Conservation (phyloP, 2,797 vertebrate species). For the Chaetodon trifasciatus region DNA sequence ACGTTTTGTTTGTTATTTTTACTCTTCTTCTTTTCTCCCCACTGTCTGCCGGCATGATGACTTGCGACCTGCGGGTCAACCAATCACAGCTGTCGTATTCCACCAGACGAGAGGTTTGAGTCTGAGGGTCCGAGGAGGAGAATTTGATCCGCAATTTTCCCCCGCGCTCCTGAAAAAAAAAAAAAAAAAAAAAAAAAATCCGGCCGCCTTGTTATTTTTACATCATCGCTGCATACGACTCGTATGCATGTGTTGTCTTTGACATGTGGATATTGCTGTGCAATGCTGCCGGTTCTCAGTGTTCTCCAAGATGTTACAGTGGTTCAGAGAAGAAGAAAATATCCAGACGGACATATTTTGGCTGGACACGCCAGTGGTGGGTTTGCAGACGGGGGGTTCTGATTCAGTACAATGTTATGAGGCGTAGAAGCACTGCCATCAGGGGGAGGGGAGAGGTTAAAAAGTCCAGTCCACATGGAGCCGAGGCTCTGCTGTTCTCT, state of each 20-base stretch:
- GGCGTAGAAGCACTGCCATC: constrained; percentile 59
- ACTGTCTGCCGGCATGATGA: constrained; percentile 69
- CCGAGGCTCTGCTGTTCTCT: constrained; percentile 48
- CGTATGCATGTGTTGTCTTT: constrained; percentile 68
- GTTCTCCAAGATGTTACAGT: constrained; percentile 66
- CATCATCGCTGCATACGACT: constrained; percentile 63
- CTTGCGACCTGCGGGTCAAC: constrained; percentile 76
- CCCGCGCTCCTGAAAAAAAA: constrained; percentile 38
- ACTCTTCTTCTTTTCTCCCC: constrained; percentile 58
- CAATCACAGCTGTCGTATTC: constrained; percentile 74
- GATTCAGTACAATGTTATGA: constrained; percentile 72
- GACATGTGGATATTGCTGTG: constrained; percentile 76
- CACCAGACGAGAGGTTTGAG: constrained; percentile 60
- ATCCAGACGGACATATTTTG: constrained; percentile 62
- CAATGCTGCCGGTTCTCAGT: constrained; percentile 66
- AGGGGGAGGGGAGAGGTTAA: constrained; percentile 35
- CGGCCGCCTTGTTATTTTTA: constrained; percentile 60
- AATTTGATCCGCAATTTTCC: constrained; percentile 65
- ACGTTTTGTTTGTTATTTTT: constrained; percentile 71
- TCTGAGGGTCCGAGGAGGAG: constrained; percentile 55
- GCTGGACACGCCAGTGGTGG: constrained; percentile 55
- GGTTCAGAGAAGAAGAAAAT: constrained; percentile 71
- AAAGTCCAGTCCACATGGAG: constrained; percentile 68
- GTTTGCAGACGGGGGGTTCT: constrained; percentile 57
- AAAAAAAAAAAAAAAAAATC: constrained; percentile 31